phyloP scores from a whole-genome alignment of 2,113 vertebrate genomes.

The Forbesichthys agassizii region DNA sequence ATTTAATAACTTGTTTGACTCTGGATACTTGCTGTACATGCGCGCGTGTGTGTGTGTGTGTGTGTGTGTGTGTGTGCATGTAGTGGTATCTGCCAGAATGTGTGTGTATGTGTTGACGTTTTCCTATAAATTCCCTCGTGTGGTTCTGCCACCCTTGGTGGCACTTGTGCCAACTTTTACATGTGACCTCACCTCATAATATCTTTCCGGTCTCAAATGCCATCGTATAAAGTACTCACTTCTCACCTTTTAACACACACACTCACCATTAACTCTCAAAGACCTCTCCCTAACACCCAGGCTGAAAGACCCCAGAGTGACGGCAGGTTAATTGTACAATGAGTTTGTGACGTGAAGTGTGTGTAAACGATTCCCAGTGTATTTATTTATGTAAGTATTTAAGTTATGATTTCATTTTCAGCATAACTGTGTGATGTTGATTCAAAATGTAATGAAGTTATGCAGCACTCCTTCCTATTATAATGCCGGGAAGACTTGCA shows the following conservation, averaged over 20 bases:
- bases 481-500: neutral
- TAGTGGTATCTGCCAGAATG: neutral
- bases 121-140: constrained; percentile 32
- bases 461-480: neutral
- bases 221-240: constrained; percentile 53
- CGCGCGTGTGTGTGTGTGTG: constrained; percentile 1
- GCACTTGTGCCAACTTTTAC: constrained; percentile 60
- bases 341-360: constrained; percentile 31
- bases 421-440: constrained; percentile 20
- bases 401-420: constrained; percentile 19
- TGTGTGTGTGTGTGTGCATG: constrained; percentile 5
- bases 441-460: neutral
- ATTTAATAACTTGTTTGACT: constrained; percentile 32
- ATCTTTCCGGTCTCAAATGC: constrained; percentile 55
- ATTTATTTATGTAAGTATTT: constrained; percentile 6
- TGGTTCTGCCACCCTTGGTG: constrained; percentile 47
- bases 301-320: constrained; percentile 10
- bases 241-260: constrained; percentile 58
- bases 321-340: constrained; percentile 11
- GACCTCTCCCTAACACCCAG: constrained; percentile 21
- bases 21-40: constrained; percentile 27
- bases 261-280: constrained; percentile 30
- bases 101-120: neutral
- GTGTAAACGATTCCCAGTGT: constrained; percentile 22
- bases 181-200: constrained; percentile 65